A percentile compares a stretch with the other conserved stretches of the same genome.
These are phyloP conservation scores for Bedellia somnulentella DNA, from an alignment of 2,888 invertebrate genomes.

Conservation along the genomic window DNA sequence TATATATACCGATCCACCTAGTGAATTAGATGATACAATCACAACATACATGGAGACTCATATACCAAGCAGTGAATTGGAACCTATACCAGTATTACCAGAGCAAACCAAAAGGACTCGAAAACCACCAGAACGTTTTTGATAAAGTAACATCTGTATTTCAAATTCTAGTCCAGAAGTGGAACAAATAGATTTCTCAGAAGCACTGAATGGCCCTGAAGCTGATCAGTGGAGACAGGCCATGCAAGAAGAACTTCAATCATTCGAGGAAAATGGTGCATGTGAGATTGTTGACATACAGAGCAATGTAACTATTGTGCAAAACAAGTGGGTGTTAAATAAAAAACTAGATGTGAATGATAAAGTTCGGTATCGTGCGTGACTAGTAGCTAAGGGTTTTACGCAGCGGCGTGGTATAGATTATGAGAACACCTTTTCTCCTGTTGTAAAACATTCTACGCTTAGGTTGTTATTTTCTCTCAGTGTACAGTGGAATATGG, in stretches of 20 bases:
- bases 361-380: conserved; percentile 3
- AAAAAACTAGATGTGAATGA: conserved; percentile 2
- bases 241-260: conserved; percentile 3
- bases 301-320: neutral
- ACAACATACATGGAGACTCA: no score
- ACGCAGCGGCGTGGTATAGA: conserved; percentile 2
- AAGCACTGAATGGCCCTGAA: conserved; percentile 10
- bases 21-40: neutral
- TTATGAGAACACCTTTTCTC: conserved; percentile 3
- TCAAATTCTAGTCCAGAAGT: neutral
- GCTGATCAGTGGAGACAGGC: conserved; percentile 10
- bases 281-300: neutral
- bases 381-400: conserved; percentile 4
- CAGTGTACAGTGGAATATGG: conserved; percentile 4
- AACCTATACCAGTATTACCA: neutral
- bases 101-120: neutral
- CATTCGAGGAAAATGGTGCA: neutral
- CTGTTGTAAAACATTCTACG: conserved; percentile 3
- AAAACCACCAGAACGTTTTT: no score
- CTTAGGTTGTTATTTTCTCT: conserved; percentile 1
- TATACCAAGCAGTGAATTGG: neutral
- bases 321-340: conserved; percentile 5
- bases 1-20: neutral
- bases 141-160: no score
- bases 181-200: conserved; percentile 6